Conservation (phyloP, 2,888 invertebrate genomes). For the Amphimallon solstitiale region DNA sequence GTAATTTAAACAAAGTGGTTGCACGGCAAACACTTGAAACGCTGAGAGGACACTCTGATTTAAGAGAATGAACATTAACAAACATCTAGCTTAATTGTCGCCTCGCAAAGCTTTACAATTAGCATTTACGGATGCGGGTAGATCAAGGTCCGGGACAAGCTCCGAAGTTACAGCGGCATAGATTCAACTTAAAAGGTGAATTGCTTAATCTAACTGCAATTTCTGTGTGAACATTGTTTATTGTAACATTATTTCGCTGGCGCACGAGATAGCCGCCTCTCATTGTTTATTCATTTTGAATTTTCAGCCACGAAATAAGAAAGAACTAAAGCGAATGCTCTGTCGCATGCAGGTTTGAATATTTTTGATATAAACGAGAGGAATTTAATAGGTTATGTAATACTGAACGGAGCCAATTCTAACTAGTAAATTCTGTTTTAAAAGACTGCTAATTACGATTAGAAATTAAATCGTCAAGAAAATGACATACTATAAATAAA, state of each 20-base stretch:
- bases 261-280: background rate
- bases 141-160: constrained; percentile 2
- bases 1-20: background rate
- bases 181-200: constrained; percentile 1
- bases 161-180: background rate
- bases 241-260: background rate
- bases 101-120: no score
- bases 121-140: background rate
- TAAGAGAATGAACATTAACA: constrained; percentile 5
- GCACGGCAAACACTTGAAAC: background rate
- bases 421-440: no score
- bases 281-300: no score
- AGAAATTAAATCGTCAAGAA: no score
- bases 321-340: no score
- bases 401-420: no score
- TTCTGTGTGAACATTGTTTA: background rate
- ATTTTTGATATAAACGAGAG: no score
- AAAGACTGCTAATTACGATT: no score
- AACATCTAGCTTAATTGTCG: background rate
- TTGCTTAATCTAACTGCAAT: constrained; percentile 7
- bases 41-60: background rate
- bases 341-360: no score
- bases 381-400: no score
- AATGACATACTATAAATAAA: no score
- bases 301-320: no score